Percentiles rank a stretch among this genome's conserved stretches.
phyloP scores from a whole-genome alignment of 2,888 invertebrate species.

The Fragum whitleyi region DNA sequence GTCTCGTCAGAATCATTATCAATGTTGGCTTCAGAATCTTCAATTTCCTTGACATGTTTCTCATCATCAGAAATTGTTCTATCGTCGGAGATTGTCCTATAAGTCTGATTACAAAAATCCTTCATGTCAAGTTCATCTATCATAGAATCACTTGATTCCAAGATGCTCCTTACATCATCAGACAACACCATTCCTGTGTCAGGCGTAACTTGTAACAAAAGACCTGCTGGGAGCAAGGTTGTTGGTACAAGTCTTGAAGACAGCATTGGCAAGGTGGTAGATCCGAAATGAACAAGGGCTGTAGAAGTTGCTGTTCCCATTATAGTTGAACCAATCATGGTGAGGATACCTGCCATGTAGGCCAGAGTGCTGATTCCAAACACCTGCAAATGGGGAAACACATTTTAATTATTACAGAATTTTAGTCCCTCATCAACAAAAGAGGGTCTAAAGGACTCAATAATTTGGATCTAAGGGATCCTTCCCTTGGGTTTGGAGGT shows the following conservation, averaged over 20 bases:
- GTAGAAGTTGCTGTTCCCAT: slow-evolving; percentile 72
- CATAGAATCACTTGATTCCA: neutral
- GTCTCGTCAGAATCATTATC: neutral
- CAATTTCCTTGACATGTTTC: neutral
- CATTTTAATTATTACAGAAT: too few species aligned
- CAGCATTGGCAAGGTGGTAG: slow-evolving; percentile 10
- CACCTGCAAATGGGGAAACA: slow-evolving; percentile 84
- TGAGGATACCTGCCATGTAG: slow-evolving; percentile 88
- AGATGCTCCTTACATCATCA: neutral
- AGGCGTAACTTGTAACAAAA: neutral
- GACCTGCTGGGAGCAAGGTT: neutral
- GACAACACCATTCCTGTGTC: neutral
- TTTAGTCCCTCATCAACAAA: too few species aligned
- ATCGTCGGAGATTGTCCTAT: neutral
- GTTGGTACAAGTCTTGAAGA: neutral
- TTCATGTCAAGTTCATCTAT: neutral
- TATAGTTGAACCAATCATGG: slow-evolving; percentile 88
- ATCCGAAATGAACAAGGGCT: slow-evolving; percentile 52
- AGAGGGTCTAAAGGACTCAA: too few species aligned
- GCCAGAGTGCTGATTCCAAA: slow-evolving; percentile 88
- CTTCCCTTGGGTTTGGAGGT: too few species aligned
- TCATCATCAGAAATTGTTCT: too few species aligned
- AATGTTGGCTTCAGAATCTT: neutral
- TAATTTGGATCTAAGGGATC: too few species aligned
- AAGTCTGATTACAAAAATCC: slow-evolving; percentile 3